A percentile compares a stretch with the other conserved stretches of the same genome.
Conservation (phyloP, 2,888 invertebrate species). For the Aquatica leii region DNA sequence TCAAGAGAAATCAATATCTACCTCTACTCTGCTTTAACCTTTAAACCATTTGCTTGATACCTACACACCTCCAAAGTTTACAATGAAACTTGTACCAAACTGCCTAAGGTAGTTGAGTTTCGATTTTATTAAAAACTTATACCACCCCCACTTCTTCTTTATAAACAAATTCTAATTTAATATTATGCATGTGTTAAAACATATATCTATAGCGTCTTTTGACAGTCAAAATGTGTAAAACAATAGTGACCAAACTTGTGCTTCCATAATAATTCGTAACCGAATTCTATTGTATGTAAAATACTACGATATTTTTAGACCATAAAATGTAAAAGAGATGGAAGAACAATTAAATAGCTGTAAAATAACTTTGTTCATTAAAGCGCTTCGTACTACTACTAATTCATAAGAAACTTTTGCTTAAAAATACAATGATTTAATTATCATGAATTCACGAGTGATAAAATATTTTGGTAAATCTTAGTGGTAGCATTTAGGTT, state of each 20-base stretch:
- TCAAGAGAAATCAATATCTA: constrained; percentile 32
- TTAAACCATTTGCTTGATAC: constrained; percentile 30
- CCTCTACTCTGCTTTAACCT: constrained; percentile 23
- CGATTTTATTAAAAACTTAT: constrained; percentile 17
- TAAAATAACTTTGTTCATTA: too few species aligned
- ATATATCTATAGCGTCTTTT: too few species aligned
- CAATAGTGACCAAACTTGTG: neutral
- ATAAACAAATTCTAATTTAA: too few species aligned
- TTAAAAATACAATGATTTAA: too few species aligned
- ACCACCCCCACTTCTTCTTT: neutral
- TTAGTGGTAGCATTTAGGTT: too few species aligned
- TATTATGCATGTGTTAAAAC: too few species aligned
- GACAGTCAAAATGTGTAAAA: too few species aligned
- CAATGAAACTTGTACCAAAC: constrained; percentile 27
- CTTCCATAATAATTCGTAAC: neutral
- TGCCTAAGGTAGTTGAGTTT: constrained; percentile 31
- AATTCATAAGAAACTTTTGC: too few species aligned
- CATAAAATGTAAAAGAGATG: neutral
- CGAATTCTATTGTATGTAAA: neutral
- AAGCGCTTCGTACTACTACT: too few species aligned
- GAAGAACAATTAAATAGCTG: neutral
- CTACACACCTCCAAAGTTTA: constrained; percentile 25
- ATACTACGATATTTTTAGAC: neutral
- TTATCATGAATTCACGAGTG: too few species aligned
- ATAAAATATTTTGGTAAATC: too few species aligned